These are phyloP conservation scores for Coleophora flavipennella DNA, from an alignment of 2,888 invertebrate species.

Conservation along the genomic window DNA sequence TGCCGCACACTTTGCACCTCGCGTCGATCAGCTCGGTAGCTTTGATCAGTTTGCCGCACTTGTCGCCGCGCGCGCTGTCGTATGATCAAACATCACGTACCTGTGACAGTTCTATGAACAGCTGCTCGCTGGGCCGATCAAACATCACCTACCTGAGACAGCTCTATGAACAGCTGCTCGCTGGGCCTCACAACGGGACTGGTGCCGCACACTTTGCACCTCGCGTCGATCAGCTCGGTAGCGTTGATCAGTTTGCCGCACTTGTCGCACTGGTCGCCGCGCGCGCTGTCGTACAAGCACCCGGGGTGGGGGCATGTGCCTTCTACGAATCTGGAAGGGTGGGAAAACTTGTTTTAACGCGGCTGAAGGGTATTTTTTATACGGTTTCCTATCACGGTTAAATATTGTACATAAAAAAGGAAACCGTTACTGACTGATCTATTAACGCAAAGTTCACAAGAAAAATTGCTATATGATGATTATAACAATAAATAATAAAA, in stretches of 20 bases:
- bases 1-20: conserved; percentile 86
- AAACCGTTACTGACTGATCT: no score
- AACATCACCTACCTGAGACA: conserved; percentile 80
- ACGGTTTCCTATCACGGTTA: no score
- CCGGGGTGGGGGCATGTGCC: conserved; percentile 92
- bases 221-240: conserved; percentile 84
- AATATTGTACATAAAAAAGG: no score
- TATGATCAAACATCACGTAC: no score
- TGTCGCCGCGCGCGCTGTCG: no score
- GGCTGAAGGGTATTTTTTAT: no score
- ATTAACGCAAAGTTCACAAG: no score
- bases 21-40: conserved; percentile 89
- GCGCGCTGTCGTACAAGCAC: conserved; percentile 92
- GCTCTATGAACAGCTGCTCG: conserved; percentile 93
- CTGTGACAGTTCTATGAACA: conserved; percentile 91
- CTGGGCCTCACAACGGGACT: conserved; percentile 83
- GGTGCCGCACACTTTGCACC: conserved; percentile 82
- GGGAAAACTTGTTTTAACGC: no score
- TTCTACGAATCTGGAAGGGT: conserved; percentile 86
- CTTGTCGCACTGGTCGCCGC: conserved; percentile 99
- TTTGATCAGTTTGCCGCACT: conserved; percentile 95
- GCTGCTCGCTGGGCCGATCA: conserved; percentile 83
- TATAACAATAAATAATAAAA: no score
- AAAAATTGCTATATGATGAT: no score
- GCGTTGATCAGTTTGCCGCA: conserved; percentile 98